phyloP scores from a whole-genome alignment of 2,888 invertebrate genomes.

The Didymodactylos carnosus region DNA sequence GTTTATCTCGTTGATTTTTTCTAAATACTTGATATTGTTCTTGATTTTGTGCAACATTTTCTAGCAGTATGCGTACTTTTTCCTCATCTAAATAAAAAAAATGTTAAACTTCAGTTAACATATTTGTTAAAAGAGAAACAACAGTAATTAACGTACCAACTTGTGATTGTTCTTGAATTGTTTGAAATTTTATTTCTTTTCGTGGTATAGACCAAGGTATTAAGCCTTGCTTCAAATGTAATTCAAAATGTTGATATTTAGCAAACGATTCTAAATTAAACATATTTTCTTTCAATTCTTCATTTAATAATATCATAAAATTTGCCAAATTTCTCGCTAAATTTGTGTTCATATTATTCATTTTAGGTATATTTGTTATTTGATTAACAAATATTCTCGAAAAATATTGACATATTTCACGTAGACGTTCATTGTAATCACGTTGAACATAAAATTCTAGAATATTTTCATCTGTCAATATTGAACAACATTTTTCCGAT shows the following conservation, averaged over 20 bases:
- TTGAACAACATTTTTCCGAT: neutral
- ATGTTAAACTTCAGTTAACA: no score
- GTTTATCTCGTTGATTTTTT: neutral
- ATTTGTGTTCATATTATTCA: neutral
- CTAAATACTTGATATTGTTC: neutral
- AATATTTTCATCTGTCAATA: neutral
- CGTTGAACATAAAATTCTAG: neutral
- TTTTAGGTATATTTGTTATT: neutral
- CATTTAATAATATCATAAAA: neutral
- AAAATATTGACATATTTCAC: neutral
- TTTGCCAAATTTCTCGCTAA: neutral
- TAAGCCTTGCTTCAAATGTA: neutral
- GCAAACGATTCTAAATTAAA: neutral
- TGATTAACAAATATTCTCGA: neutral
- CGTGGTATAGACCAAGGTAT: neutral
- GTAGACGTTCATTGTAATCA: neutral
- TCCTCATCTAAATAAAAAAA: neutral
- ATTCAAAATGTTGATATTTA: neutral
- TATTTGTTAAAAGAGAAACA: neutral
- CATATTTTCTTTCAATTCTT: neutral
- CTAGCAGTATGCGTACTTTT: neutral
- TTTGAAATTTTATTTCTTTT: no score
- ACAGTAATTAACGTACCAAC: neutral
- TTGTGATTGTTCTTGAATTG: no score
- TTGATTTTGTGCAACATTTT: neutral